Evolutionary conservation across 2,888 invertebrate genomes (phyloP).

Genomic region (Netelia fuscicornis): DNA sequence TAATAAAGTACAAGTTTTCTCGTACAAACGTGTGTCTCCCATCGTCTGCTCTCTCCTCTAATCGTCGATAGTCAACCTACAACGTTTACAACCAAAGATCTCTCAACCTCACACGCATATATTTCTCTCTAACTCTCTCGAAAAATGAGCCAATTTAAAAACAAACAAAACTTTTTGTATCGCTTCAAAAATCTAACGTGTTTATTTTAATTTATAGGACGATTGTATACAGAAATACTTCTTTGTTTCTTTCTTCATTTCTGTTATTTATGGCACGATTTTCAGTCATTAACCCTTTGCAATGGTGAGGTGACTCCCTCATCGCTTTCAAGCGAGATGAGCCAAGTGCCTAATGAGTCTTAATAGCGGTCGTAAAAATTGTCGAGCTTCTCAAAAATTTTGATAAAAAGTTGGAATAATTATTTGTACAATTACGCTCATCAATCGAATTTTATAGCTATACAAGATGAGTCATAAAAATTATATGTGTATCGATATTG

Average conservation of each 20-base stretch:
- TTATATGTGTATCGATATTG: no score
- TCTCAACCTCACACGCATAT: not conserved
- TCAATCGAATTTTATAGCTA: not conserved
- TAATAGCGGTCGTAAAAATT: slow-evolving; percentile 12
- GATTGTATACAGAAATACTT: not conserved
- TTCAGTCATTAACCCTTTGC: no score
- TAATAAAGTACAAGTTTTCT: slow-evolving; percentile 36
- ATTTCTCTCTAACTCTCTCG: not conserved
- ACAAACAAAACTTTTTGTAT: not conserved
- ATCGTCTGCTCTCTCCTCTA: slow-evolving; percentile 6
- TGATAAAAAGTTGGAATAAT: not conserved
- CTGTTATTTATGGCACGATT: not conserved
- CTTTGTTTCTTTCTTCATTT: not conserved
- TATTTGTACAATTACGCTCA: not conserved
- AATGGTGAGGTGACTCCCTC: no score
- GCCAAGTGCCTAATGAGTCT: not conserved
- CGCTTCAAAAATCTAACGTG: not conserved
- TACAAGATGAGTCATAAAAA: no score
- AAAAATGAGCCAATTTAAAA: not conserved
- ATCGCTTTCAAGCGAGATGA: no score
- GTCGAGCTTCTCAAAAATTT: not conserved
- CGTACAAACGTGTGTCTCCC: not conserved
- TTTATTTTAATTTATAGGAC: not conserved
- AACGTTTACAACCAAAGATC: slow-evolving; percentile 27
- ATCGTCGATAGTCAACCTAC: slow-evolving; percentile 21